A percentile compares a stretch with the other conserved stretches of the same genome.
Conservation (phyloP, 1,140 invertebrate species). For the Caerostris darwini region DNA sequence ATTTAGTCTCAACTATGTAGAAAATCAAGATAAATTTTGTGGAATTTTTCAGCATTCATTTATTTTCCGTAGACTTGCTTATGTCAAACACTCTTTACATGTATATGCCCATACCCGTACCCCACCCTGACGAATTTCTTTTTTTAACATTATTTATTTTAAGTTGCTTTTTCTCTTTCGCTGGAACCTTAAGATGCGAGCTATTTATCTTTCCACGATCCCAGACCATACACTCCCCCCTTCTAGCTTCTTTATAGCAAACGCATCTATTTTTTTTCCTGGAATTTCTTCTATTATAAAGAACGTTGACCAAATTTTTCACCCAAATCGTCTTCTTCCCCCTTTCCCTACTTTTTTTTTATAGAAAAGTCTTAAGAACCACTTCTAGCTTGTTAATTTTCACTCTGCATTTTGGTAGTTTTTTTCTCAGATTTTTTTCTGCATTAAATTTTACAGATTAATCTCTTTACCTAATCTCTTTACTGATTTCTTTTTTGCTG, state of each 20-base stretch:
- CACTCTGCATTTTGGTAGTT: neutral
- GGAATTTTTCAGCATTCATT: neutral
- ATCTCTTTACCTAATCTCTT: constrained; percentile 6
- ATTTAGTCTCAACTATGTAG: neutral
- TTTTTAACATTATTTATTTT: constrained; percentile 19
- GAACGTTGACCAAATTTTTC: constrained; percentile 10
- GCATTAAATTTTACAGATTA: constrained; percentile 20
- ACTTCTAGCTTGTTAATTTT: constrained; percentile 24
- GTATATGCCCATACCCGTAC: neutral
- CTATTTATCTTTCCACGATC: constrained; percentile 23
- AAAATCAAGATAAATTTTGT: constrained; percentile 20
- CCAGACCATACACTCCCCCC: neutral
- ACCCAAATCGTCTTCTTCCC: neutral
- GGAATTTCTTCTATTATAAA: neutral
- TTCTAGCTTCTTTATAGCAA: constrained; percentile 4
- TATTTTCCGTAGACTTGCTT: neutral
- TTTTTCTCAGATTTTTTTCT: neutral
- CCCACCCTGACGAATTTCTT: neutral
- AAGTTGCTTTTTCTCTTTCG: neutral
- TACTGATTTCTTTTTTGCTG: neutral
- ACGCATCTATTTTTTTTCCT: constrained; percentile 17
- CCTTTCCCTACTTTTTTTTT: neutral
- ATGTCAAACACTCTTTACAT: neutral
- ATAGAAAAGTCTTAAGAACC: neutral
- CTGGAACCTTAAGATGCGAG: neutral